Percentiles rank a stretch among this genome's conserved stretches.
These are phyloP conservation scores for Thamnophis elegans DNA, from an alignment of 2,797 vertebrate genomes.

Conservation along the genomic window DNA sequence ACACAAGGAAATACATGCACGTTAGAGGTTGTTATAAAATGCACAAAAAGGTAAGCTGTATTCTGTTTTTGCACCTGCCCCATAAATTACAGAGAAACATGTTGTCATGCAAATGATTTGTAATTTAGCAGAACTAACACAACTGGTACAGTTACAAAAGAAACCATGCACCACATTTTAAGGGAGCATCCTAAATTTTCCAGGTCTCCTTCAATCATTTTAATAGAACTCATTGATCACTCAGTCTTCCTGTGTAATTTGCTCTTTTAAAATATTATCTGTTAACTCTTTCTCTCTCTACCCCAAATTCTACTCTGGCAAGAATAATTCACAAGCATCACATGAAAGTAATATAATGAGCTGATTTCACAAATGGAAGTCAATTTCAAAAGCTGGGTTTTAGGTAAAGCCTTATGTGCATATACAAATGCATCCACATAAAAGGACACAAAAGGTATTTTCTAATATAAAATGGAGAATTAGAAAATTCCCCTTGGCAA, in stretches of 20 bases:
- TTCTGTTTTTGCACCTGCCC: constrained; percentile 39
- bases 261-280: background rate
- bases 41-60: constrained; percentile 20
- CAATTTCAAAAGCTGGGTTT: background rate
- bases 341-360: background rate
- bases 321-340: background rate
- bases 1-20: background rate
- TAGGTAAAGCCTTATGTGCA: background rate
- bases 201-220: background rate
- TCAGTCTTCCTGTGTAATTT: background rate
- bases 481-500: background rate
- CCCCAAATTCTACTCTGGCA: background rate
- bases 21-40: constrained; percentile 53
- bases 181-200: constrained; percentile 23
- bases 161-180: constrained; percentile 9
- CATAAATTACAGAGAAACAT: constrained; percentile 60
- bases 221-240: constrained; percentile 20
- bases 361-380: background rate
- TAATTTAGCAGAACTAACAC: constrained; percentile 52
- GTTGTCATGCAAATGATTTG: constrained; percentile 50
- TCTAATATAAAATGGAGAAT: background rate
- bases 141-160: constrained; percentile 22
- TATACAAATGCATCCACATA: background rate
- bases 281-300: background rate
- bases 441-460: background rate